Evolutionary conservation across 2,797 vertebrate species (phyloP), one percentile per base, ranked within the genome.

Genomic region (Poliocrania exsul): DNA sequence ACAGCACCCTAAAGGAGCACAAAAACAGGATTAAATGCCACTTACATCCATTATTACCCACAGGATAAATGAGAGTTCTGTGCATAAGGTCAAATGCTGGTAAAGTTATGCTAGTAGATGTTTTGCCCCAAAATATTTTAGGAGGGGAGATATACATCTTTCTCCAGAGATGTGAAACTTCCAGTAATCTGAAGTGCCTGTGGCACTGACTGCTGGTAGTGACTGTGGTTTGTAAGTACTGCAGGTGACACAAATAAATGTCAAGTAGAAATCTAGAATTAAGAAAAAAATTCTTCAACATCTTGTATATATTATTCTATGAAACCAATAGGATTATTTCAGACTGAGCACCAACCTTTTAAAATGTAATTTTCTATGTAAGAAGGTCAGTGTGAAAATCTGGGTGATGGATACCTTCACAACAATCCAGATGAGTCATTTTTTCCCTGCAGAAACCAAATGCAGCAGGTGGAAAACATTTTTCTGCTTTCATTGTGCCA

Each of bases 261-360:
- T 54, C 46, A 58, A 73, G 35, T 21, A 74, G 37, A 88, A 71
- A 74, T n/a, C 65, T 40, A 72, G 73, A 91, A 70, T 91, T 90
- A 88, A 73, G 87, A 74, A 57, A 81, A 85, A 85, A 82, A 57
- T 56, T 77, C n/a, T 56, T 88, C 54, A 88, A 21, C 4, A 11
- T 37, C 40, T 78, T 4, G 2, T 1, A 3, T 42, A 13, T 84
- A 19, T 44, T 80, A 13, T 84, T 78, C 20, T 62, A 42, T 31
- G 58, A 92, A 94, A 53, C 71, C 88, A 91, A 80, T 14, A 81
- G 67, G 62, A 90, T 94, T 91, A 88, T 46, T 71, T 85, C 51
- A 87, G 81, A 56, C 51, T 58, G n/a, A 4, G 49, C 5, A 7
- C 40, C 51, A 87, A 82, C 71, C 60, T 88, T 60, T 85, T 85